Conservation (phyloP, 1,140 invertebrate species). For the Argopecten irradians region DNA sequence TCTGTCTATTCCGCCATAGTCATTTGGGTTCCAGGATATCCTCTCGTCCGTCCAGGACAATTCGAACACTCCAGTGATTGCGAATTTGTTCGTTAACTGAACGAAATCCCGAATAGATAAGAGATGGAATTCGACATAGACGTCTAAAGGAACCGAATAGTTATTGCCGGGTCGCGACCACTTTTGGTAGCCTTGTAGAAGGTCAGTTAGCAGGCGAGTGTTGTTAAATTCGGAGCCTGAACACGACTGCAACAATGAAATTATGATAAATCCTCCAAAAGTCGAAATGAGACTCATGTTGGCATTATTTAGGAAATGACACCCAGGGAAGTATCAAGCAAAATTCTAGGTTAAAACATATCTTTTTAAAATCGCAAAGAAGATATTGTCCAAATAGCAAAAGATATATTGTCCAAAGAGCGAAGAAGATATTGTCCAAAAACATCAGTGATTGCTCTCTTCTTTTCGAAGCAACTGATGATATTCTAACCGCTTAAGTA, state of each 20-base stretch:
- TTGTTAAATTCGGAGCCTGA: neutral
- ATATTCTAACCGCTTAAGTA: no score
- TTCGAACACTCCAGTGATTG: neutral
- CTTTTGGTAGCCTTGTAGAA: constrained; percentile 24
- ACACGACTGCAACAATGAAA: neutral
- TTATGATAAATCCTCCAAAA: neutral
- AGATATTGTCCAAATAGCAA: no score
- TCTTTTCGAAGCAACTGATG: no score
- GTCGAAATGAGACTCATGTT: no score
- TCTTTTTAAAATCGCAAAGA: no score
- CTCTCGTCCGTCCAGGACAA: constrained; percentile 34
- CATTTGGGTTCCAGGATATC: constrained; percentile 32
- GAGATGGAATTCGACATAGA: constrained; percentile 26
- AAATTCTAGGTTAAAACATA: no score
- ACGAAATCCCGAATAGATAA: constrained; percentile 31
- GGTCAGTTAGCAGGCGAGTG: neutral
- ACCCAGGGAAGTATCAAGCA: no score
- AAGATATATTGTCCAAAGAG: no score
- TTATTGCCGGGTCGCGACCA: constrained; percentile 25
- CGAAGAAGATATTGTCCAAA: no score
- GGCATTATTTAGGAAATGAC: no score
- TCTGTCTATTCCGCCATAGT: constrained; percentile 33
- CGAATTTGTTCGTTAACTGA: constrained; percentile 11
- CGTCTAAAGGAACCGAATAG: neutral
- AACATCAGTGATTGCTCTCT: no score